Percentiles rank a stretch among this genome's conserved stretches.
phyloP scores from a whole-genome alignment of 1,140 invertebrate genomes.

The Cyclina sinensis region DNA sequence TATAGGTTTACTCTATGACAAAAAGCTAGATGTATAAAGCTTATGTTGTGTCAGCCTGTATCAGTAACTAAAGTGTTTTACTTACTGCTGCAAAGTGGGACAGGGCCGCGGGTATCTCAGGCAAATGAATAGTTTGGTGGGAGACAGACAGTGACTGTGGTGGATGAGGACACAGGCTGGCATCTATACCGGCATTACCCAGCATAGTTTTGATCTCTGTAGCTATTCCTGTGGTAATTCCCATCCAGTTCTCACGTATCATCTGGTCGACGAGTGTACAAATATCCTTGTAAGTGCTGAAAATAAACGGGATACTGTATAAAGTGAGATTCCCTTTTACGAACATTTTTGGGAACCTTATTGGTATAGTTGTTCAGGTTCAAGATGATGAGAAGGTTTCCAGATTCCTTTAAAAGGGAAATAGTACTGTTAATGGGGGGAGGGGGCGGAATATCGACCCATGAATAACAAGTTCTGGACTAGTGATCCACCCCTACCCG shows the following conservation, averaged over 20 bases:
- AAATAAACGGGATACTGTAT: background rate
- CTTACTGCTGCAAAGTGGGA: slow-evolving; percentile 37
- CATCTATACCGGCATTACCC: background rate
- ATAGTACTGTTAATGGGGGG: no score
- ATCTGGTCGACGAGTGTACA: slow-evolving; percentile 21
- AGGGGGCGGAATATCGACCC: no score
- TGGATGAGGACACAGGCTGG: background rate
- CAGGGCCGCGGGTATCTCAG: background rate
- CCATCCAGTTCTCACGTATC: slow-evolving; percentile 1
- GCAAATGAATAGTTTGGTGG: slow-evolving; percentile 11
- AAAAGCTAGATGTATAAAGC: background rate
- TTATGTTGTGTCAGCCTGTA: background rate
- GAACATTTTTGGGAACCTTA: no score
- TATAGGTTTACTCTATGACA: background rate
- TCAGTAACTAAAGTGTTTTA: background rate
- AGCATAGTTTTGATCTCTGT: slow-evolving; percentile 26
- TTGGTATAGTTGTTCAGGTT: no score
- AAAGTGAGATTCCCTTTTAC: no score
- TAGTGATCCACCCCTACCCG: no score
- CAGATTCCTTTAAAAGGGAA: no score
- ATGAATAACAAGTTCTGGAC: no score
- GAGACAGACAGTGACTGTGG: background rate
- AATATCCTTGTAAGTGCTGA: background rate
- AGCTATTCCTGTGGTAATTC: background rate
- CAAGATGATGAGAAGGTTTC: no score